phyloP scores from a whole-genome alignment of 2,797 vertebrate genomes.

The Ceryle rudis region DNA sequence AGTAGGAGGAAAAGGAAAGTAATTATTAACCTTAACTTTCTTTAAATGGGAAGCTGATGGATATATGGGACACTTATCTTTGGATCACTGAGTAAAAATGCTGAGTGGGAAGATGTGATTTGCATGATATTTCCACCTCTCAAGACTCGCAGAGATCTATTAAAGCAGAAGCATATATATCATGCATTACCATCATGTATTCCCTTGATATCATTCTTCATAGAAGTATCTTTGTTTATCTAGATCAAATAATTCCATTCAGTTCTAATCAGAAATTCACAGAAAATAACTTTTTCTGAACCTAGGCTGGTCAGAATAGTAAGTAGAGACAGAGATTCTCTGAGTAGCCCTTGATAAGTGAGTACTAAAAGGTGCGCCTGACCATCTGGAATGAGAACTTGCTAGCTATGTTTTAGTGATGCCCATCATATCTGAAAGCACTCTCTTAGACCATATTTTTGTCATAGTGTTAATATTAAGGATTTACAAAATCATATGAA shows the following conservation, averaged over 20 bases:
- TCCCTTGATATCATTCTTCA: neutral
- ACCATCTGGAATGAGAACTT: neutral
- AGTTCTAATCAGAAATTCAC: neutral
- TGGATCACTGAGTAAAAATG: neutral
- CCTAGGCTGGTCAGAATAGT: neutral
- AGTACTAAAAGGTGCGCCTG: neutral
- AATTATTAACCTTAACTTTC: neutral
- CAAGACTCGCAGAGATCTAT: rapidly evolving
- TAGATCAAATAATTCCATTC: neutral
- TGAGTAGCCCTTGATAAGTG: neutral
- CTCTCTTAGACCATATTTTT: neutral
- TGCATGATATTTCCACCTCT: neutral
- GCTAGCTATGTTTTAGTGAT: neutral
- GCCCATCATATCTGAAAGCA: neutral
- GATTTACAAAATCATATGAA: neutral
- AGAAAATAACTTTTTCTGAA: neutral
- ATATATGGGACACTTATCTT: neutral
- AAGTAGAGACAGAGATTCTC: neutral
- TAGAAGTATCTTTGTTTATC: neutral
- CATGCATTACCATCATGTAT: neutral
- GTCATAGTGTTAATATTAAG: neutral
- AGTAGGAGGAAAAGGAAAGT: neutral
- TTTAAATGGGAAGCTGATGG: neutral
- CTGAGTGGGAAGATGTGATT: neutral
- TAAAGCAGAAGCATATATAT: neutral